Evolutionary conservation across 2,113 vertebrate genomes (phyloP), one percentile per base, ranked within the genome.

Genomic region (Epinephelus lanceolatus): DNA sequence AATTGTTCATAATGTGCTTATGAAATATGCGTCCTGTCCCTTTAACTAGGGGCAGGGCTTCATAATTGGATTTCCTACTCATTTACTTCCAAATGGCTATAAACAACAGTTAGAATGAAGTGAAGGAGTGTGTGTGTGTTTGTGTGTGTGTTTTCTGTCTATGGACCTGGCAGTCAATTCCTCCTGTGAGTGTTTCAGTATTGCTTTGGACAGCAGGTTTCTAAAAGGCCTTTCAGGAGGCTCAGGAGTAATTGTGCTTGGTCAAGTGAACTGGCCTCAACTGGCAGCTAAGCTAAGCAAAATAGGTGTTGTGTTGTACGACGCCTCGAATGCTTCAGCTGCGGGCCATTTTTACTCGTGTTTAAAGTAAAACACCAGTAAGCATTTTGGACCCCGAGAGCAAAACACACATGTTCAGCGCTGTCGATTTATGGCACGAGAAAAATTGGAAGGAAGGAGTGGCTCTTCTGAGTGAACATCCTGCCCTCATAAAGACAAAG

Each of bases 161-260:
- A 83, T 90, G 86, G 86, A 90, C 91, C 84, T 71, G 76, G 86
- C 90, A 86, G 84, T 91, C 92, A 76, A 88, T 94, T 90, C 89
- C 92, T 94, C 91, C 90, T 91, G 90, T 92, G 90, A 90, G 92
- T 88, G 88, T 91, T 85, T 87, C 84, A 83, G 90, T 94, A 94
- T 94, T 95, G 92, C 94, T 94, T 91, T 89, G 88, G 91, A 91
- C 94, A 95, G 95, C 94, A 95, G 77, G 74, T 94, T 95, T 94
- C 90, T 89, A 91, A 89, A 90, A 91, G 91, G 89, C 91, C 94
- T 94, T 95, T 95, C 92, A 95, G 93, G 92, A 92, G 91, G 82
- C 83, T 90, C 86, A 49, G 17, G 60, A 74, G 89, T 88, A 91
- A 94, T 94, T 95, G 85, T 95, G 95, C 95, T 95, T 93, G 94